Evolutionary conservation across 2,888 invertebrate genomes (phyloP), one percentile per base, ranked within the genome.

Genomic region (Neria commutata): DNA sequence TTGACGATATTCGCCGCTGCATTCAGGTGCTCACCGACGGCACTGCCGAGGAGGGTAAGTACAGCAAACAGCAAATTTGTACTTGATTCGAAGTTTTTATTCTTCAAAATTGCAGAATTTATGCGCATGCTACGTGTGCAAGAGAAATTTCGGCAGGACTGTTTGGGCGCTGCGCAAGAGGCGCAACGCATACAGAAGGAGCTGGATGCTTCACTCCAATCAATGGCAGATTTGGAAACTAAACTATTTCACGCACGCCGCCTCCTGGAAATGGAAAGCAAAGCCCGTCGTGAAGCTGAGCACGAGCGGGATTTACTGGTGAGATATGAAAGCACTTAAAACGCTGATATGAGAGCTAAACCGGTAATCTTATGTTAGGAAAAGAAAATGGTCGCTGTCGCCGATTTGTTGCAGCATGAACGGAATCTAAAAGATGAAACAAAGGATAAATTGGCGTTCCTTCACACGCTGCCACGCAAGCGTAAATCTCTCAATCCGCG

Each of bases 181-280:
- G 87, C 90, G n/a, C 83, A 85, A 42, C 84, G 91, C 0, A 84
- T 94, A 19, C 90, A 91, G 69, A 83, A 85, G 0, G 87, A 89
- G 69, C 79, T 94, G 24, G 89, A 91, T 62, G 86, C 87, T 52
- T 86, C 90, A 3, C 86, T 90, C 34, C 85, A 87, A 19, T 90
- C 91, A 48, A 87, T 90, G 58, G 86, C 88, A 4, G 89, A 90
- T 69, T 85, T 92, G 70, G 92, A 94, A 71, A 88, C 89, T 3
- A 92, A 93, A 77, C 85, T 95, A 62, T 89, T 89, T 67, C 90
- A 91, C 78, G 92, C 92, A 0, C 85, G 94, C 56, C 89, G 89
- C 67, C 84, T 94, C 40, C 83, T 94, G 1, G 94, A 94, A 70
- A 87, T 89, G 61, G 94, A 95, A 73, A 91, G 89, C 69, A 86